phyloP scores from a whole-genome alignment of 2,888 invertebrate genomes.

The Macroteleia sp. region DNA sequence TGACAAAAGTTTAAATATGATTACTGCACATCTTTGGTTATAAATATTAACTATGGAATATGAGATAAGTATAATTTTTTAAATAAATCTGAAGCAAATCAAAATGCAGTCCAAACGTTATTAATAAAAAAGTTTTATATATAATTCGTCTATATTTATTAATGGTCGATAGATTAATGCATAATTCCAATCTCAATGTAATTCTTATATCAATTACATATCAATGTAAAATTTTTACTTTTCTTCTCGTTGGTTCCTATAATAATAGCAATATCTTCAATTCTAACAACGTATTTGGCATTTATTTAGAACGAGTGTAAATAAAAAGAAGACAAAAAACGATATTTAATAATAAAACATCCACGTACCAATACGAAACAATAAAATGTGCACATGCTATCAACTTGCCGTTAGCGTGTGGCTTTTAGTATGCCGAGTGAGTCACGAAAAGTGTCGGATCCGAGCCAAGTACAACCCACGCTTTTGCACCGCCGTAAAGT shows the following conservation, averaged over 20 bases:
- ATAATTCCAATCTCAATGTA: no score
- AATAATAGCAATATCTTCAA: conserved; percentile 41
- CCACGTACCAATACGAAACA: conserved; percentile 62
- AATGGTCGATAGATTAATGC: no score
- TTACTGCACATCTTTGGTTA: no score
- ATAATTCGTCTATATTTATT: no score
- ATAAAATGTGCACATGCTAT: conserved; percentile 64
- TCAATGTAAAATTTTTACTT: conserved; percentile 32
- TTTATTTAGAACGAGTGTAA: conserved; percentile 53
- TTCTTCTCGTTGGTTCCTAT: not conserved
- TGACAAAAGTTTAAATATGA: no score
- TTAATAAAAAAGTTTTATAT: no score
- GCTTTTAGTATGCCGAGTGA: conserved; percentile 65
- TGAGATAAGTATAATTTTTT: no score
- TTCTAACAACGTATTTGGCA: conserved; percentile 41
- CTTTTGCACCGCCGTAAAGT: conserved; percentile 65
- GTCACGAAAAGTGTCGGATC: conserved; percentile 66
- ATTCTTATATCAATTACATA: no score
- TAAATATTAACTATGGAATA: no score
- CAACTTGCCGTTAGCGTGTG: conserved; percentile 61
- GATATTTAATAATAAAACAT: conserved; percentile 62
- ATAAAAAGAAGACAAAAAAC: conserved; percentile 47
- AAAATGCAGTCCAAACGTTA: no score
- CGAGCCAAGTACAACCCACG: conserved; percentile 65
- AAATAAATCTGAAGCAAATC: no score